phyloP scores from a whole-genome alignment of 2,797 vertebrate species.

The Sylvilagus floridanus region DNA sequence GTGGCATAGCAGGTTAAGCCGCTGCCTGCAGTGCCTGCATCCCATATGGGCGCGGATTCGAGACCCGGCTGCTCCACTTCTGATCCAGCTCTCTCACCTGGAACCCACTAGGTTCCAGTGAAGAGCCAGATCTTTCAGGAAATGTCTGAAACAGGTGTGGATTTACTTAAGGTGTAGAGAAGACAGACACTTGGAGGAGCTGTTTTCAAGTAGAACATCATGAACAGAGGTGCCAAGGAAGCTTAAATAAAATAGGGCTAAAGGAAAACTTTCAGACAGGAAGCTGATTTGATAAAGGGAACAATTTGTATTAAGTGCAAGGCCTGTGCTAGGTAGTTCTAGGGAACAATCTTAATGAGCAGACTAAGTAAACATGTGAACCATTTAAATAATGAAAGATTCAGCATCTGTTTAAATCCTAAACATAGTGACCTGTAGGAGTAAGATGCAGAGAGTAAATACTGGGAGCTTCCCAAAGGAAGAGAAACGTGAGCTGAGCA shows the following conservation, averaged over 20 bases:
- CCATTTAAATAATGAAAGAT: slow-evolving; percentile 40
- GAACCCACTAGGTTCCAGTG: slow-evolving; percentile 17
- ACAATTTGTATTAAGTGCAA: background rate
- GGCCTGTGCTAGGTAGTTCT: background rate
- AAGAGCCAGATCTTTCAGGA: slow-evolving; percentile 25
- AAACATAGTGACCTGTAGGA: background rate
- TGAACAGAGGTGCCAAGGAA: background rate
- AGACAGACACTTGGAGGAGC: slow-evolving; percentile 20
- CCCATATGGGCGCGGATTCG: too few relatives aligned
- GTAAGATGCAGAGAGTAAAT: slow-evolving; percentile 11
- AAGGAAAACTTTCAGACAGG: slow-evolving; percentile 40
- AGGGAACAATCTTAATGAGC: slow-evolving; percentile 24
- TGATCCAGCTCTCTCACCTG: background rate
- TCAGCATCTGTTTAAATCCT: slow-evolving; percentile 35
- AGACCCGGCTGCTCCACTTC: too few relatives aligned
- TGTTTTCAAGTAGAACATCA: slow-evolving; percentile 6
- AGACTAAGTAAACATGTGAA: slow-evolving; percentile 22
- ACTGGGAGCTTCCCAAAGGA: background rate
- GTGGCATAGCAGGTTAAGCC: too few relatives aligned
- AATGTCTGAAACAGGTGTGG: background rate
- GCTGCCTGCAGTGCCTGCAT: too few relatives aligned
- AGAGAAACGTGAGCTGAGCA: slow-evolving; percentile 8
- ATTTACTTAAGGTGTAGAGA: slow-evolving; percentile 2
- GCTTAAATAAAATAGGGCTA: background rate
- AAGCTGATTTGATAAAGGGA: slow-evolving; percentile 25